Evolutionary conservation across 2,888 invertebrate species (phyloP), one percentile per base, ranked within the genome.

Genomic region (Graphium colonna): DNA sequence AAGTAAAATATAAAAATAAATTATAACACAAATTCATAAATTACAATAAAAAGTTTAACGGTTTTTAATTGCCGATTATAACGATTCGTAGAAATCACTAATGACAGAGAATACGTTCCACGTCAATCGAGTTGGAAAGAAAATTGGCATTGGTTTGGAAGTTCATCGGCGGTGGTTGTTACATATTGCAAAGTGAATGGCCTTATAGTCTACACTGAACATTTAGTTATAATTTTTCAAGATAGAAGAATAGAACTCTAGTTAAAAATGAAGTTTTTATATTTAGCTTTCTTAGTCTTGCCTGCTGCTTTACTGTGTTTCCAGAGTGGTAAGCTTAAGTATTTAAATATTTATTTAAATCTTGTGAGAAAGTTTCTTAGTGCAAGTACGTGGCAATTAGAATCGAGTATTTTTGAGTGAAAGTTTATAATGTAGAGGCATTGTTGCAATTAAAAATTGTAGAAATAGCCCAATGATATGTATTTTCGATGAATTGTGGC

Each of bases 231-330:
- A 59, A 64, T 64, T 62, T 63, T 63, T 60, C 26, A 62, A 56
- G 60, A 60, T 50, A 52, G 44, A 53, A 44, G 43, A 64, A 64
- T 64, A 66, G 63, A 52, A 63, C 56, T 63, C 60, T 63, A 64
- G 65, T 63, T 71, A 64, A 91, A 80, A 78, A 95, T 95, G 95
- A 95, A 92, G 84, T 89, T 92, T 69, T 85, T 94, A 68, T 91
- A 93, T 76, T 79, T 95, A 67, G 71, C 79, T 49, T 72, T 95
- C 52, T 71, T 95, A 69, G 92, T 94, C 65, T 82, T 95, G 60
- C 95, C 95, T 65, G 92, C 94, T 28, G 91, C 94, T 42, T 91
- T 95, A 62, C 91, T 94, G 64, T 93, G 93, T 63, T 91, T 94
- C 61, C 92, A 93, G 78, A 91, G 88, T 81, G 93, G 95, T 96